These are phyloP conservation scores for Sinocyclocheilus maitianheensis DNA, from an alignment of 2,113 vertebrate species.

Conservation along the genomic window DNA sequence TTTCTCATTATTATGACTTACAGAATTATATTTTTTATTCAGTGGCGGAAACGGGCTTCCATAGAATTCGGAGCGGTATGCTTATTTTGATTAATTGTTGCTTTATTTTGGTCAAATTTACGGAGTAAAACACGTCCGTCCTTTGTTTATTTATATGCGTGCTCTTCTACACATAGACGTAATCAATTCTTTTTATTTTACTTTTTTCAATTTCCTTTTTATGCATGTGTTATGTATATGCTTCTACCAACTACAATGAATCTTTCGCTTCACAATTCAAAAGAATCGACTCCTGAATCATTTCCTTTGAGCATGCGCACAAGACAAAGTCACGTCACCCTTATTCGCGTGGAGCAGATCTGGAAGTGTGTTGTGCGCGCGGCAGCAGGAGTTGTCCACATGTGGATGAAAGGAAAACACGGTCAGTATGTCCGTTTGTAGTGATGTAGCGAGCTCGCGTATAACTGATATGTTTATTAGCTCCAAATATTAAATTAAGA, in stretches of 20 bases:
- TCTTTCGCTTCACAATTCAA: not conserved
- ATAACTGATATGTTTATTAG: not conserved
- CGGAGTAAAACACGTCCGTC: not conserved
- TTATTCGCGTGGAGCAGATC: slow-evolving; percentile 1
- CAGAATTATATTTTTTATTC: too few species aligned
- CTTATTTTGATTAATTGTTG: not conserved
- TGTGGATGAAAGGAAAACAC: slow-evolving; percentile 46
- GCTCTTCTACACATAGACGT: not conserved
- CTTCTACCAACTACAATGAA: not conserved
- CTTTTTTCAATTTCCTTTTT: too few species aligned
- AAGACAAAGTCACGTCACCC: slow-evolving; percentile 4
- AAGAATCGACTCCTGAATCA: not conserved
- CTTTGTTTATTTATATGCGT: not conserved
- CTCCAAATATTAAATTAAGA: not conserved
- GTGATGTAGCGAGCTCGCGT: too few species aligned
- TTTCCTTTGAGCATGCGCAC: slow-evolving; percentile 22
- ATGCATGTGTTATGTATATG: too few species aligned
- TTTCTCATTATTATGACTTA: too few species aligned
- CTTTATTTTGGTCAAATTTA: not conserved
- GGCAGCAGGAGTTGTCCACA: slow-evolving; percentile 38
- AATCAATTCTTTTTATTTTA: too few species aligned
- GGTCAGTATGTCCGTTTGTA: slow-evolving; percentile 13
- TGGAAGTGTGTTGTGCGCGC: not conserved
- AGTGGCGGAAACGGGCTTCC: too few species aligned
- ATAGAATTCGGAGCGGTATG: too few species aligned